Base-by-base conservation (phyloP, 2,888 invertebrate species). In the Trachelus tabidus region DNA sequence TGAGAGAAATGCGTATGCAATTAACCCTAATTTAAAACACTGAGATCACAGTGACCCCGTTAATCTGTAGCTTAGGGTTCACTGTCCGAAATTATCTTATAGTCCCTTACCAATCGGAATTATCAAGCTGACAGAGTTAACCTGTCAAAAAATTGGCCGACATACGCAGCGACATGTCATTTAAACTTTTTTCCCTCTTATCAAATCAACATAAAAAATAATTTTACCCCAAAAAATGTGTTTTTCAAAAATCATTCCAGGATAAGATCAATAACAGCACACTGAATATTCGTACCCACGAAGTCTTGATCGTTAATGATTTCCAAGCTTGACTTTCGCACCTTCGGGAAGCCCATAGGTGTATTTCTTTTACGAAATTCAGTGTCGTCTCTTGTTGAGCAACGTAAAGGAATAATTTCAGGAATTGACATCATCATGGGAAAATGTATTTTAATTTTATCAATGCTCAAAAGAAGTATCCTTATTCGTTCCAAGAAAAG, bases 1-100 rank as follows among this genome's bases (percentile, higher is more conserved):
- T 33, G 71, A 31, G 31, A 71, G 71, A 71, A 71, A 71, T 71
- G 75, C 34, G 68, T 30, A 33, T 73, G 75, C 78, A 83, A 80
- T 84, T 84, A 79, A 84, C 84, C 83, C 82, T 84, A 80, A 81
- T 84, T 84, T 81, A 82, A 79, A 79, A 35, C 79, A 77, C 78
- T 73, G 81, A 80, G 82, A 80, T 83, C 81, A 79, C 79, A 73
- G 80, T 79, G 78, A 81, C 81, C 82, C 79, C 79, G 78, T 78
- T 77, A 77, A 82, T 80, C 79, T 76, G 69, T 78, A 78, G 34
- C 69, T 76, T 71, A 73, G 79, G 73, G 77, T 37, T 76, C 56
- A 56, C 23, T 56, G 56, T 56, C 23, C 56, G 56, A 56, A 56
- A 56, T 56, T 56, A 56, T 56, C 9, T 56, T 56, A 9, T 1